phyloP scores from a whole-genome alignment of 1,140 invertebrate species.

The Ostrea denselamellosa region DNA sequence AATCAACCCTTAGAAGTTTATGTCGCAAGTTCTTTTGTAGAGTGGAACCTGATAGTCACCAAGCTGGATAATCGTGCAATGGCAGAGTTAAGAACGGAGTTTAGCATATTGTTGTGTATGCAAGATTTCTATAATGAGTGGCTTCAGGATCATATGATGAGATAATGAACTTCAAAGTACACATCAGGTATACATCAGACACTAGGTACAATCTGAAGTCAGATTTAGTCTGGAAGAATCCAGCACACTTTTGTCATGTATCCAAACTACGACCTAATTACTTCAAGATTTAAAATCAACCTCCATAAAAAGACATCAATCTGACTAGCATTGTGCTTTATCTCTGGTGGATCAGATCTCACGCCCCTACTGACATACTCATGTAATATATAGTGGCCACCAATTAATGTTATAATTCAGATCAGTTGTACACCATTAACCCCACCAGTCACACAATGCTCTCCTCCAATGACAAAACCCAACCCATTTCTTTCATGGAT shows the following conservation, averaged over 20 bases:
- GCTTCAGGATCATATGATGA: background rate
- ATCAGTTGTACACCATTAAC: background rate
- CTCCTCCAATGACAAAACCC: background rate
- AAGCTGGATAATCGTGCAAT: no score
- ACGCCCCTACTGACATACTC: constrained; percentile 1
- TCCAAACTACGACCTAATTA: background rate
- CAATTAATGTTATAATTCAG: no score
- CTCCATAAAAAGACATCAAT: background rate
- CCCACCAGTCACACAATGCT: background rate
- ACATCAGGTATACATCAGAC: no score
- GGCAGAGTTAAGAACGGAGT: no score
- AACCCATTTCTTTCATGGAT: background rate
- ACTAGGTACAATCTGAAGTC: background rate
- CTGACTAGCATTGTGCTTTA: background rate
- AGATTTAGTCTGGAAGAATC: background rate
- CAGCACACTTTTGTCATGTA: background rate
- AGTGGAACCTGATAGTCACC: no score
- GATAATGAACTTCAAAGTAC: background rate
- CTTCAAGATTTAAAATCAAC: background rate
- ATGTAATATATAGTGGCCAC: no score
- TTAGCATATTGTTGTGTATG: background rate
- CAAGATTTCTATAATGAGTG: background rate
- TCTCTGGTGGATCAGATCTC: background rate
- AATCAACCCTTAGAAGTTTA: no score
- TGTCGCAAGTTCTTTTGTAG: no score